Evolutionary conservation across 2,797 vertebrate genomes (phyloP).

Genomic region (Decapterus maruadsi): DNA sequence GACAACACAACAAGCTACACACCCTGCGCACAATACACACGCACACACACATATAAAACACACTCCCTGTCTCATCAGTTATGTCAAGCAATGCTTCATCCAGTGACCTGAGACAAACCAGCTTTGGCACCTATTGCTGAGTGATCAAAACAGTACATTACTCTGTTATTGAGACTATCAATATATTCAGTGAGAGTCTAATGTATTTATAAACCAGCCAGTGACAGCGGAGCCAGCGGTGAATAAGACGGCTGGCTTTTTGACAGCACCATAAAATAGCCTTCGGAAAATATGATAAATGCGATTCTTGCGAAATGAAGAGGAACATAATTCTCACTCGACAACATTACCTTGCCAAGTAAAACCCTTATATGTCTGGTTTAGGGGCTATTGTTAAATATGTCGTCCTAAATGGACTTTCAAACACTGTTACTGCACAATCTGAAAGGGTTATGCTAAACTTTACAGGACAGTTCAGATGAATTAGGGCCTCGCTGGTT

Average conservation of each 20-base stretch:
- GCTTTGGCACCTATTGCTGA: constrained; percentile 57
- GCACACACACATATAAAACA: constrained; percentile 35
- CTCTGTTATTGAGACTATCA: constrained; percentile 38
- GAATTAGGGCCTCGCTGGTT: constrained; percentile 1
- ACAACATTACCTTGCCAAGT: constrained; percentile 41
- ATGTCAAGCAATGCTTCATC: constrained; percentile 47
- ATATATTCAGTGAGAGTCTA: constrained; percentile 42
- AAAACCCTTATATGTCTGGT: constrained; percentile 28
- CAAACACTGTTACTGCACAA: background rate
- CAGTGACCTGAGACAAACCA: constrained; percentile 61
- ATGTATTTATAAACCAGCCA: constrained; percentile 47
- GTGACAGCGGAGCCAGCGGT: constrained; percentile 25
- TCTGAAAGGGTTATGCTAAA: constrained; percentile 24
- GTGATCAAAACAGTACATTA: constrained; percentile 66
- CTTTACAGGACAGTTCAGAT: constrained; percentile 12
- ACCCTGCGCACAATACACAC: constrained; percentile 21
- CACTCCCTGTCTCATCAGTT: constrained; percentile 32
- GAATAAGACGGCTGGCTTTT: constrained; percentile 51
- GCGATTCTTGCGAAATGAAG: constrained; percentile 31
- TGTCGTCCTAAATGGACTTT: constrained; percentile 27
- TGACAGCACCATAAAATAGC: constrained; percentile 65
- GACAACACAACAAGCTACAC: constrained; percentile 33
- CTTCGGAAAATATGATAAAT: constrained; percentile 64
- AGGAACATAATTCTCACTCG: constrained; percentile 41
- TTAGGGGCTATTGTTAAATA: constrained; percentile 17